Percentiles rank a stretch among this genome's conserved stretches.
Conservation (phyloP, 2,113 vertebrate genomes). For the Etheostoma spectabile region DNA sequence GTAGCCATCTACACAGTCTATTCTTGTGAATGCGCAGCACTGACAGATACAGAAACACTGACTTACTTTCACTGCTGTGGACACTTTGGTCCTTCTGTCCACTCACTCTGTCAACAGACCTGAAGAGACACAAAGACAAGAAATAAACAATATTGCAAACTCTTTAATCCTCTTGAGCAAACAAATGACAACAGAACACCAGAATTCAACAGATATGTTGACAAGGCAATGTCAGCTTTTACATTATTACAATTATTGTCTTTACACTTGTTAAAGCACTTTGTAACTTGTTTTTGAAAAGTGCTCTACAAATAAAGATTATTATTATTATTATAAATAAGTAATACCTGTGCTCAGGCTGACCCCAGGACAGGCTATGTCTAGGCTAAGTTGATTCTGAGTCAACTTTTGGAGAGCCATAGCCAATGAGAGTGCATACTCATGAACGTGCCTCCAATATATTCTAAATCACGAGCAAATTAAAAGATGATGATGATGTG, state of each 20-base stretch:
- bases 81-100: conserved; percentile 19
- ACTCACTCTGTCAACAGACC: conserved; percentile 44
- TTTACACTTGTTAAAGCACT: too few species aligned
- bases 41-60: conserved; percentile 4
- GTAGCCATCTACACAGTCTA: neutral
- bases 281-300: too few species aligned
- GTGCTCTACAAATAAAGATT: too few species aligned
- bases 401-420: too few species aligned
- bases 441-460: too few species aligned
- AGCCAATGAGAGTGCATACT: too few species aligned
- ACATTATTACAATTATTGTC: too few species aligned
- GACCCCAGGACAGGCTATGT: too few species aligned
- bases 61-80: conserved; percentile 48
- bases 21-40: neutral
- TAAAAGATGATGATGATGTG: too few species aligned
- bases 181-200: neutral
- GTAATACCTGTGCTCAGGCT: neutral
- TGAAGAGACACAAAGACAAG: conserved; percentile 48
- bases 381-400: too few species aligned
- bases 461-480: too few species aligned
- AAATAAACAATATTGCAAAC: neutral
- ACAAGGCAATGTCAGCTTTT: neutral
- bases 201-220: neutral
- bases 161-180: neutral
- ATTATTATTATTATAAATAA: neutral